Conservation (phyloP, 2,888 invertebrate genomes). For the Mythimna albipuncta region DNA sequence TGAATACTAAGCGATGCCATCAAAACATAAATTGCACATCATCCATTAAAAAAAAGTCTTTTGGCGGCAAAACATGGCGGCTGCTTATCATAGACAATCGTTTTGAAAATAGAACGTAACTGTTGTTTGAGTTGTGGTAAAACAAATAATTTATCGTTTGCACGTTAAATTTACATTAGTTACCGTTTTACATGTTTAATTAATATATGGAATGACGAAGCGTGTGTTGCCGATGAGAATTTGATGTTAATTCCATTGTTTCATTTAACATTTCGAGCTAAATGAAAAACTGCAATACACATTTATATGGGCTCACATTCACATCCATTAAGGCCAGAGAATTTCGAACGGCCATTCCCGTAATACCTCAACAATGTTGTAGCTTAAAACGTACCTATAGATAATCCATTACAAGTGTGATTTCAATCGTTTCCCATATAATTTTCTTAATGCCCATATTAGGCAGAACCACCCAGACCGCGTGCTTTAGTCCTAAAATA, state of each 20-base stretch:
- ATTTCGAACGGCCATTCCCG: constrained; percentile 16
- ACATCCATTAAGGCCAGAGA: constrained; percentile 8
- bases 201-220: constrained; percentile 26
- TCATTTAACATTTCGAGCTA: constrained; percentile 31
- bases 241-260: constrained; percentile 42
- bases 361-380: constrained; percentile 19
- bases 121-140: neutral
- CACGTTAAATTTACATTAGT: constrained; percentile 24
- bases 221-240: constrained; percentile 11
- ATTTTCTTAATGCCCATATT: constrained; percentile 50
- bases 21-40: constrained; percentile 15
- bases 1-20: constrained; percentile 1
- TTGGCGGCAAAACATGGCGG: constrained; percentile 22
- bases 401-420: constrained; percentile 43
- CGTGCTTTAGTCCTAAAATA: constrained; percentile 36
- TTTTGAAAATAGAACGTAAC: constrained; percentile 14
- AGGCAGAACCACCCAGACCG: constrained; percentile 40
- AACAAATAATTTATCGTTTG: constrained; percentile 16
- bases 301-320: constrained; percentile 12
- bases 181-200: constrained; percentile 10
- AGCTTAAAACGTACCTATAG: constrained; percentile 27
- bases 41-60: constrained; percentile 8
- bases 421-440: constrained; percentile 42
- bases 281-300: constrained; percentile 25
- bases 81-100: constrained; percentile 27